Evolutionary conservation across 2,113 vertebrate genomes (phyloP).

Genomic region (Pachypanchax playfairii): DNA sequence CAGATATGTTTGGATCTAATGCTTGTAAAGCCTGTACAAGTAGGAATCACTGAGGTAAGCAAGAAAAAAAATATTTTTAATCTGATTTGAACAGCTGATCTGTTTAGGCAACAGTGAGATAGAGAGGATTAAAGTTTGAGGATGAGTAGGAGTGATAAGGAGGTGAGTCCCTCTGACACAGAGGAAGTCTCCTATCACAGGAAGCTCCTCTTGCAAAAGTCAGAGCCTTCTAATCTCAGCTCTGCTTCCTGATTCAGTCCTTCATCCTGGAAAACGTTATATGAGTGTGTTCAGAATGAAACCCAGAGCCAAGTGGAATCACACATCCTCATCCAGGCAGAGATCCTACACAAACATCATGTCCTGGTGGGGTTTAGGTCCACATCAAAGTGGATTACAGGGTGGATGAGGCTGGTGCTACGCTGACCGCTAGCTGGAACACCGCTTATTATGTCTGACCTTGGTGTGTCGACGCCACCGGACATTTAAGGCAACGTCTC

Average conservation of each 20-base stretch:
- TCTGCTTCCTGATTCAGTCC: conserved; percentile 62
- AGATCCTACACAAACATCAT: conserved; percentile 65
- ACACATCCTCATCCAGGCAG: conserved; percentile 41
- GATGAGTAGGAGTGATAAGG: conserved; percentile 39
- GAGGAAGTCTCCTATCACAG: conserved; percentile 73
- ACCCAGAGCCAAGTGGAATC: conserved; percentile 29
- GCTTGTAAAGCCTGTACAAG: too few species aligned
- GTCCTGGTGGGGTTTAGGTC: conserved; percentile 47
- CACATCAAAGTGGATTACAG: conserved; percentile 73
- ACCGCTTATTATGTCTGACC: conserved; percentile 56
- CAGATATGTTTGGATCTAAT: too few species aligned
- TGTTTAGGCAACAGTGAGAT: background rate
- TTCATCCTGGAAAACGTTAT: conserved; percentile 45
- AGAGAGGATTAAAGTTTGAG: background rate
- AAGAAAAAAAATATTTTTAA: too few species aligned
- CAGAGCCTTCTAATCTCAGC: conserved; percentile 66
- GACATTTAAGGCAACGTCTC: conserved; percentile 19
- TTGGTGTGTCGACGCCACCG: conserved; percentile 35
- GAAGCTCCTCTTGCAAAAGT: conserved; percentile 63
- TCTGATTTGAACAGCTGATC: background rate
- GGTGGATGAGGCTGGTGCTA: conserved; percentile 46
- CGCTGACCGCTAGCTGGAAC: conserved; percentile 37
- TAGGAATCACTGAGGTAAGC: too few species aligned
- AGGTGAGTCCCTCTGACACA: conserved; percentile 56
- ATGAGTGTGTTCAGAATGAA: conserved; percentile 1